Conservation (phyloP, 2,113 vertebrate genomes). For the Arenaria interpres region DNA sequence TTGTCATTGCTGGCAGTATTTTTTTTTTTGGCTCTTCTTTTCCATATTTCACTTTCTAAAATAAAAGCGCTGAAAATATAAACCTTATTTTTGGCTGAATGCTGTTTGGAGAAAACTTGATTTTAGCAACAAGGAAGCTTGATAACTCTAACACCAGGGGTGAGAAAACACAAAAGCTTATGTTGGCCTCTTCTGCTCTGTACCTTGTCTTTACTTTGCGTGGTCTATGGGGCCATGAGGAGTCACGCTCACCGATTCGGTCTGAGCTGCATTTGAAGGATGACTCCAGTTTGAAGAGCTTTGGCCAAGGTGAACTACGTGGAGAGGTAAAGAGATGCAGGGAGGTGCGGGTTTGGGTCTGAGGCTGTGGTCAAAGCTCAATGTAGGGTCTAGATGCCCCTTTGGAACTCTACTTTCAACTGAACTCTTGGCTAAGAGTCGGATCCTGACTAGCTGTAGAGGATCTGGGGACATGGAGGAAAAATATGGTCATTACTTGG, state of each 20-base stretch:
- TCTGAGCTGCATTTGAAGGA: background rate
- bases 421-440: background rate
- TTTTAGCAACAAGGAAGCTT: background rate
- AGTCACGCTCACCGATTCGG: fast-evolving
- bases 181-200: background rate
- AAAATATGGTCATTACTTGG: background rate
- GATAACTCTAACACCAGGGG: too few species aligned
- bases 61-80: background rate
- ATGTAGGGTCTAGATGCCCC: background rate
- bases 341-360: background rate
- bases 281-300: background rate
- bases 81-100: background rate
- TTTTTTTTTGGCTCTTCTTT: background rate
- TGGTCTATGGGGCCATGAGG: too few species aligned
- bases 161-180: background rate
- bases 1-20: background rate
- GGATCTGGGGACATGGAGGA: background rate
- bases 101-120: background rate
- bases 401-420: background rate
- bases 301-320: background rate
- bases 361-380: background rate
- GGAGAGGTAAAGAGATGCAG: background rate
- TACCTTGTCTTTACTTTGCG: too few species aligned
- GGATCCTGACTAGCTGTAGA: background rate
- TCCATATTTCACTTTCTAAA: background rate